Base-by-base conservation (phyloP, 2,113 vertebrate species). In the Chlamydotis undulata region DNA sequence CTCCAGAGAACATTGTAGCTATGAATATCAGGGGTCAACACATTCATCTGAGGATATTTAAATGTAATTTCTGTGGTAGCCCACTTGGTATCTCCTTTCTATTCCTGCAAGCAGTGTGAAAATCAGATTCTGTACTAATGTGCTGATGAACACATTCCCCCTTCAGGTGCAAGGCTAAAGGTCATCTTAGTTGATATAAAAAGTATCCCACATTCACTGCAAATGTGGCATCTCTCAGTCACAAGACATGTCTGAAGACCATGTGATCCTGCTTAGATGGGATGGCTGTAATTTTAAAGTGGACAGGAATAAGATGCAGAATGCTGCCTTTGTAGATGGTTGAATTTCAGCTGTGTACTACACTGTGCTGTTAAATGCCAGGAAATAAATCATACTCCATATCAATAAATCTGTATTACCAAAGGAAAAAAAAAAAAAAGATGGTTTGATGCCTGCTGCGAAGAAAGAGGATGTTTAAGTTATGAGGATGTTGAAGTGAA, bases 401-500 rank as follows among this genome's bases (percentile, higher is more conserved):
- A 75, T 79, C 45, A 69, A 49, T 81, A 67, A 73, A 76, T 65
- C 89, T 74, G 24, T 91, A 78, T 79, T 80, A 77, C 16, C 56
- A 67, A 94, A 68, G 45, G 41, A 10, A 43, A 75, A 79, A 35
- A 74, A 21, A 47, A 25, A 23, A 37, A 24, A 55, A 23, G 22
- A 9, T 57, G 28, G 61, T 93, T 93, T 90, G 35, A 60, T 57
- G 75, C 92, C 86, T 91, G 70, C 67, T 94, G 73, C 8, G 53
- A 95, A 96, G 68, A 79, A 93, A 91, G 87, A 82, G 78, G 56
- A 87, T 81, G 68, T 95, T 95, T 93, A 86, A 92, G 75, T 92
- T 76, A 83, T 61, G 87, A 71, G 65, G 78, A 95, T 98, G 94
- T 94, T 96, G 83, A 97, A 96, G 89, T 91, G 96, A 94, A 95